These are phyloP conservation scores for Spatula clypeata DNA, from an alignment of 2,797 vertebrate species.

Conservation along the genomic window DNA sequence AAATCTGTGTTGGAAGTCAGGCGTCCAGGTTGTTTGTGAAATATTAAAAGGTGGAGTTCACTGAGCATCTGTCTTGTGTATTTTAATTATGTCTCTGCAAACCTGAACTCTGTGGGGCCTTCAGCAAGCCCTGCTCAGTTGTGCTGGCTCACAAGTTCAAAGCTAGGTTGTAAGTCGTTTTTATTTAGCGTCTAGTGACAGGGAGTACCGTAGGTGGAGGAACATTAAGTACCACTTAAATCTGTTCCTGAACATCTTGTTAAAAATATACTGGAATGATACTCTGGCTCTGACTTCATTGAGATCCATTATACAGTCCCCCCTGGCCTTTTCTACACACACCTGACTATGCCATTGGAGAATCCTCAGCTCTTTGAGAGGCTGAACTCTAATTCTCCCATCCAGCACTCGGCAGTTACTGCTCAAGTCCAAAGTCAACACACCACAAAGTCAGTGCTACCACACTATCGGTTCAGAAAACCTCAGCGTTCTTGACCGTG, in stretches of 20 bases:
- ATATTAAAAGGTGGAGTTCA: slow-evolving; percentile 73
- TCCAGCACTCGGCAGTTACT: background rate
- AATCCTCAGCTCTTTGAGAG: slow-evolving; percentile 25
- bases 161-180: slow-evolving; percentile 73
- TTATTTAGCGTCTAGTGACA: slow-evolving; percentile 81
- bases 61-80: slow-evolving; percentile 36
- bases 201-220: slow-evolving; percentile 56
- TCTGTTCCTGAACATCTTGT: slow-evolving; percentile 74
- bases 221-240: slow-evolving; percentile 82
- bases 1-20: slow-evolving; percentile 27
- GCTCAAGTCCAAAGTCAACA: slow-evolving; percentile 40
- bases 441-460: background rate
- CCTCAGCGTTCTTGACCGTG: background rate
- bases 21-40: slow-evolving; percentile 68
- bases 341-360: background rate
- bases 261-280: slow-evolving; percentile 75
- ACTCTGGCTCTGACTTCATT: slow-evolving; percentile 54
- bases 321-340: slow-evolving; percentile 54
- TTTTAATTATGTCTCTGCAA: slow-evolving; percentile 71
- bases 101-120: slow-evolving; percentile 47
- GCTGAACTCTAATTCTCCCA: background rate
- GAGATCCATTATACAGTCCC: slow-evolving; percentile 66
- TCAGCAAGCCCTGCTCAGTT: slow-evolving; percentile 55
- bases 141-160: slow-evolving; percentile 75
- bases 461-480: background rate